Conservation (phyloP, 1,140 invertebrate genomes). For the Leucophenga varia region DNA sequence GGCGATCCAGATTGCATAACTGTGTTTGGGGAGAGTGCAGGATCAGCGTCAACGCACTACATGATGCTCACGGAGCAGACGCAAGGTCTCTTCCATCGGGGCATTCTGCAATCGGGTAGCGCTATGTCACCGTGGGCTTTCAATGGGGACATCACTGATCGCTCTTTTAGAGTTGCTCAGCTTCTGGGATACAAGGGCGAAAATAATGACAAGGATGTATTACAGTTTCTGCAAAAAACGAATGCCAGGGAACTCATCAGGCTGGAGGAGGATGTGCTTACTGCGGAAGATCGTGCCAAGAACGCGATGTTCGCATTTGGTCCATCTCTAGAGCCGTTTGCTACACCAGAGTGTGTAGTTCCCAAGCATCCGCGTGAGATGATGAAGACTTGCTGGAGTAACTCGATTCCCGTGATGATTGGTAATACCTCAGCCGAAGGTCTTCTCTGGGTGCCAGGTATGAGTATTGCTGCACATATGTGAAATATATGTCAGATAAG, state of each 20-base stretch:
- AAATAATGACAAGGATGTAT: constrained; percentile 41
- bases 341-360: constrained; percentile 42
- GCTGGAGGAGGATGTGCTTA: constrained; percentile 30
- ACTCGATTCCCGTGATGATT: constrained; percentile 55
- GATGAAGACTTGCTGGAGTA: constrained; percentile 50
- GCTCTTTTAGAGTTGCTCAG: constrained; percentile 38
- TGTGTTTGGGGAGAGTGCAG: constrained; percentile 58
- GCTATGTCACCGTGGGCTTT: constrained; percentile 37
- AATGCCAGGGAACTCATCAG: constrained; percentile 62
- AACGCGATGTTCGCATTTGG: constrained; percentile 42
- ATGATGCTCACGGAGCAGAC: constrained; percentile 62
- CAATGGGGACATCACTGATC: constrained; percentile 27
- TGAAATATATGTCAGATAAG: no score
- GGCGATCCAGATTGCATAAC: constrained; percentile 59
- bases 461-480: no score
- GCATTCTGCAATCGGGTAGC: constrained; percentile 55
- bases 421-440: constrained; percentile 55
- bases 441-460: constrained; percentile 39
- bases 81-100: constrained; percentile 57
- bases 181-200: constrained; percentile 44
- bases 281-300: constrained; percentile 30
- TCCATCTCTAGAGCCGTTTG: constrained; percentile 50
- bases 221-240: constrained; percentile 34
- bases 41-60: constrained; percentile 58
- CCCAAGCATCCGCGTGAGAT: constrained; percentile 44